phyloP scores from a whole-genome alignment of 2,797 vertebrate genomes.

The Xenentodon cancila region DNA sequence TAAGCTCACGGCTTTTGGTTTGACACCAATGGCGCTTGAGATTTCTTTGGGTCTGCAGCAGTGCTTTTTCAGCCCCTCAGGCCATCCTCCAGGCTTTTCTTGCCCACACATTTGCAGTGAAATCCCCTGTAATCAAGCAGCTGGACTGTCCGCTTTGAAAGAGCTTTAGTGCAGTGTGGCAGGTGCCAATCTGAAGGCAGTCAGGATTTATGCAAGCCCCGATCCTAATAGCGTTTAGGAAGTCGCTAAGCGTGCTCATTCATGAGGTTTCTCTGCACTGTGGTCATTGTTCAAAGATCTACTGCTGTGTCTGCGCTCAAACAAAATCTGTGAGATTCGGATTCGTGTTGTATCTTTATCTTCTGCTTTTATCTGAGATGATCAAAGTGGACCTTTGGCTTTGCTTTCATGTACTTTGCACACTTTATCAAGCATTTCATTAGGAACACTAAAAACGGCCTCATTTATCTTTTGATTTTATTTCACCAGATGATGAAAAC shows the following conservation, averaged over 20 bases:
- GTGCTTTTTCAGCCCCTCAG: slow-evolving; percentile 33
- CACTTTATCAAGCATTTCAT: not conserved
- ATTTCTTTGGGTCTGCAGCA: slow-evolving; percentile 60
- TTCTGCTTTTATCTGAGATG: not conserved
- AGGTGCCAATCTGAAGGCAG: slow-evolving; percentile 67
- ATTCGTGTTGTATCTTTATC: not conserved
- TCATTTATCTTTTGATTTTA: not conserved
- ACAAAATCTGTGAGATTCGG: not conserved
- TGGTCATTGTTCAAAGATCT: not conserved
- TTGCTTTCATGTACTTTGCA: not conserved
- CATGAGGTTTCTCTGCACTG: slow-evolving; percentile 16
- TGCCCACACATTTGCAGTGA: slow-evolving; percentile 50
- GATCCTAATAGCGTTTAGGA: slow-evolving; percentile 29
- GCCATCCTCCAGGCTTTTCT: slow-evolving; percentile 47
- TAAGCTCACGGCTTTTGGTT: slow-evolving; percentile 27
- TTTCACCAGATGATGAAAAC: too few species aligned
- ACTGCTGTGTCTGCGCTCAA: not conserved
- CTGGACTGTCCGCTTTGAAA: slow-evolving; percentile 60
- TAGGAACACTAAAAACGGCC: not conserved
- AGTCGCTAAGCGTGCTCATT: slow-evolving; percentile 42
- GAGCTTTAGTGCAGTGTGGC: slow-evolving; percentile 70
- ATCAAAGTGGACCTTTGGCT: not conserved
- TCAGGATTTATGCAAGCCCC: slow-evolving; percentile 58
- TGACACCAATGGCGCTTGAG: slow-evolving; percentile 33
- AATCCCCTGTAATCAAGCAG: slow-evolving; percentile 75